These are phyloP conservation scores for Chaunax sp. DNA, from an alignment of 2,797 vertebrate species.

Conservation along the genomic window DNA sequence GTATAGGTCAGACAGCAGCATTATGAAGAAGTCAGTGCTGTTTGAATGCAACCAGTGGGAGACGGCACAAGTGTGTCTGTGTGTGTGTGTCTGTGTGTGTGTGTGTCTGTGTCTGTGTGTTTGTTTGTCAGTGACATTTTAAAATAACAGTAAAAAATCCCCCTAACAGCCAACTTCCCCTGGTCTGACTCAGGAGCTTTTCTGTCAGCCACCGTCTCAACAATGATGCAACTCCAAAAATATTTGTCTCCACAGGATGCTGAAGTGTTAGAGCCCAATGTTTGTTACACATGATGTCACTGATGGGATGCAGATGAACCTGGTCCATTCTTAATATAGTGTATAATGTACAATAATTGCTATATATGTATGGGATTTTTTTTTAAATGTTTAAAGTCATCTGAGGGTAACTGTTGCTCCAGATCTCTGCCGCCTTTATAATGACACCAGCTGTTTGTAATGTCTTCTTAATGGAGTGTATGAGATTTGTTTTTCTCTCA, in stretches of 20 bases:
- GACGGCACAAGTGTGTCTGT: too few relatives aligned
- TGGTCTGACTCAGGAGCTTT: constrained; percentile 68
- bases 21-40: too few relatives aligned
- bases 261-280: background rate
- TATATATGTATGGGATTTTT: too few relatives aligned
- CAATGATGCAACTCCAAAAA: constrained; percentile 44
- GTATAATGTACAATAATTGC: too few relatives aligned
- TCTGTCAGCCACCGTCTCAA: constrained; percentile 39
- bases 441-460: background rate
- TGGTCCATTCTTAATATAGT: too few relatives aligned
- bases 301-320: constrained; percentile 4
- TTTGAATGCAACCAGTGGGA: too few relatives aligned
- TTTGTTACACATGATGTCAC: constrained; percentile 13
- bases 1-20: too few relatives aligned
- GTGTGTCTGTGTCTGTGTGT: background rate
- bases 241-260: constrained; percentile 31
- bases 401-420: background rate
- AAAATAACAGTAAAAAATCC: constrained; percentile 73
- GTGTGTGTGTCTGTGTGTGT: too few relatives aligned
- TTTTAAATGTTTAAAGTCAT: too few relatives aligned
- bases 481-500: constrained; percentile 1
- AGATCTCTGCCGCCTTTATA: background rate
- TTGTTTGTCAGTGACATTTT: constrained; percentile 24
- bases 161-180: constrained; percentile 71
- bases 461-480: background rate